Conservation (phyloP, 53 echinoderm and acorn worm genomes). For the Apostichopus leukothele region DNA sequence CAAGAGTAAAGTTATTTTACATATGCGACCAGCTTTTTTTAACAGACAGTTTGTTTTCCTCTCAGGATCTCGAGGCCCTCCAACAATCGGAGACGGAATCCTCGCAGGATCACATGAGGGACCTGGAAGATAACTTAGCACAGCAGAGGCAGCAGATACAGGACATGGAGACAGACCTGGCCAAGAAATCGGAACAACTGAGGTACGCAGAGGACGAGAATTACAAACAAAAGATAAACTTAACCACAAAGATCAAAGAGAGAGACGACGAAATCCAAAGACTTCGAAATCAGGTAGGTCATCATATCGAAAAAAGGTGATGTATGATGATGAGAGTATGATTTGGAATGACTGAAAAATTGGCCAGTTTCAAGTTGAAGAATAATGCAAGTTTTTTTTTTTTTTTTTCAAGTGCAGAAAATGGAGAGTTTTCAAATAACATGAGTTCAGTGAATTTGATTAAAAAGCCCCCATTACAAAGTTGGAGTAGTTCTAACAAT, state of each 20-base stretch:
- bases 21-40: background rate
- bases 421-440: too few relatives aligned
- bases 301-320: background rate
- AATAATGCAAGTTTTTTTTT: too few relatives aligned
- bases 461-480: too few relatives aligned
- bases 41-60: background rate
- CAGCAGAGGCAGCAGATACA: constrained; percentile 63
- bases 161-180: constrained; percentile 79
- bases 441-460: too few relatives aligned
- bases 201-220: constrained; percentile 79
- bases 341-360: too few relatives aligned
- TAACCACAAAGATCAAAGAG: constrained; percentile 68
- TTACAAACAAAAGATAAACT: constrained; percentile 69
- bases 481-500: too few relatives aligned
- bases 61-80: constrained; percentile 80
- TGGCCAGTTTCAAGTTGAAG: too few relatives aligned
- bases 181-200: constrained; percentile 80
- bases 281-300: constrained; percentile 76
- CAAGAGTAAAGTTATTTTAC: too few relatives aligned
- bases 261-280: constrained; percentile 84
- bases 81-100: constrained; percentile 92
- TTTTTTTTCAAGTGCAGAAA: too few relatives aligned
- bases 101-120: constrained; percentile 91
- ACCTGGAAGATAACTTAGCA: constrained; percentile 73
- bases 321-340: too few relatives aligned